Percentiles rank a stretch among this genome's conserved stretches.
Conservation (phyloP, 1,140 invertebrate species). For the Drosophila ambigua region DNA sequence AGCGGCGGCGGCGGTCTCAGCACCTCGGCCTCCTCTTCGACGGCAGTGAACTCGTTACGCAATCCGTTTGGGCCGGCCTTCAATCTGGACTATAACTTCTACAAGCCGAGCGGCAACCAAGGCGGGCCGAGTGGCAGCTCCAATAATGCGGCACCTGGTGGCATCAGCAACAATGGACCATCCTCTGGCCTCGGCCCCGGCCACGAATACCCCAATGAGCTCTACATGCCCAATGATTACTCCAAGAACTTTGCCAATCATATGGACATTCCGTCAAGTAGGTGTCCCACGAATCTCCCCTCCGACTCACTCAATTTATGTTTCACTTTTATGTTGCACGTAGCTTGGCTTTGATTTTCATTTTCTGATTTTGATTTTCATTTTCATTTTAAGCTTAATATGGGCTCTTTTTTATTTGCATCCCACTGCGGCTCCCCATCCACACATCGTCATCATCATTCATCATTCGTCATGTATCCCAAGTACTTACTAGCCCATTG, state of each 20-base stretch:
- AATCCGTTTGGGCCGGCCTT: constrained; percentile 65
- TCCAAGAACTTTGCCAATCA: constrained; percentile 82
- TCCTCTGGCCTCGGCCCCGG: constrained; percentile 21
- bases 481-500: constrained; percentile 36
- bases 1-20: constrained; percentile 21
- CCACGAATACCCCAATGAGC: constrained; percentile 78
- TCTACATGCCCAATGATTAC: constrained; percentile 82
- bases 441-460: not conserved
- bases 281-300: constrained; percentile 32
- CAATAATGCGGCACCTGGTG: constrained; percentile 19
- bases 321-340: constrained; percentile 63
- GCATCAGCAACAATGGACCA: constrained; percentile 32
- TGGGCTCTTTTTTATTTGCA: constrained; percentile 22
- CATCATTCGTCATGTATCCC: constrained; percentile 16
- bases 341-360: constrained; percentile 28
- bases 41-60: constrained; percentile 40
- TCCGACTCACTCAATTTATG: constrained; percentile 15
- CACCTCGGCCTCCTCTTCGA: constrained; percentile 37
- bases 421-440: constrained; percentile 6
- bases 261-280: constrained; percentile 84
- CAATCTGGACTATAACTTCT: constrained; percentile 78
- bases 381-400: constrained; percentile 19
- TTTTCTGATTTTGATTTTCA: constrained; percentile 23
- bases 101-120: constrained; percentile 56
- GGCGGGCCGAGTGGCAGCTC: constrained; percentile 43